These are phyloP conservation scores for Agriopis leucophaearia DNA, from an alignment of 2,888 invertebrate species.

Conservation along the genomic window DNA sequence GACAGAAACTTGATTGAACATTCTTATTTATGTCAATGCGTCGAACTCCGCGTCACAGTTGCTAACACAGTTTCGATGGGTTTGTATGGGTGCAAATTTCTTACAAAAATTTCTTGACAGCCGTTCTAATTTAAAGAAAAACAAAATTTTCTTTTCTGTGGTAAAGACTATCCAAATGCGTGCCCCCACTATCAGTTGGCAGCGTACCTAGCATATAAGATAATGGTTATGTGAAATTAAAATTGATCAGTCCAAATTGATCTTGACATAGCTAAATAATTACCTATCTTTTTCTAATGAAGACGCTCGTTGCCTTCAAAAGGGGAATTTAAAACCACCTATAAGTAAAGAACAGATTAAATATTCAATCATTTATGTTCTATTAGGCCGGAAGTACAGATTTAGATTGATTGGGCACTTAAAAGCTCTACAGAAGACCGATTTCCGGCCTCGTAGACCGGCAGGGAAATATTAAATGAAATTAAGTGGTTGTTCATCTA, in stretches of 20 bases:
- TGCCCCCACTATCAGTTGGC: too few species aligned
- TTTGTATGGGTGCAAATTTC: too few species aligned
- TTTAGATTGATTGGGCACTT: constrained; percentile 30
- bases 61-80: too few species aligned
- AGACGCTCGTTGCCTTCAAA: neutral
- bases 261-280: neutral
- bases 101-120: too few species aligned
- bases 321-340: neutral
- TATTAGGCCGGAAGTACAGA: constrained; percentile 12
- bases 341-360: constrained; percentile 2
- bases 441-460: constrained; percentile 13
- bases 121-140: too few species aligned
- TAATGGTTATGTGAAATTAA: neutral
- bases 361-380: constrained; percentile 21
- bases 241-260: neutral
- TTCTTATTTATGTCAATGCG: too few species aligned
- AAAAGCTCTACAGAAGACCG: constrained; percentile 7
- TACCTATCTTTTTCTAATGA: neutral
- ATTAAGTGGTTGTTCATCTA: neutral
- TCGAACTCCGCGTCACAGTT: too few species aligned
- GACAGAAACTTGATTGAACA: too few species aligned
- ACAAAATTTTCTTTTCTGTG: too few species aligned
- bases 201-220: too few species aligned
- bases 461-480: constrained; percentile 3
- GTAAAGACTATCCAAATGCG: too few species aligned